Evolutionary conservation across 2,797 vertebrate genomes (phyloP), one percentile per base, ranked within the genome.

Genomic region (Neosilurus hyrtlii): DNA sequence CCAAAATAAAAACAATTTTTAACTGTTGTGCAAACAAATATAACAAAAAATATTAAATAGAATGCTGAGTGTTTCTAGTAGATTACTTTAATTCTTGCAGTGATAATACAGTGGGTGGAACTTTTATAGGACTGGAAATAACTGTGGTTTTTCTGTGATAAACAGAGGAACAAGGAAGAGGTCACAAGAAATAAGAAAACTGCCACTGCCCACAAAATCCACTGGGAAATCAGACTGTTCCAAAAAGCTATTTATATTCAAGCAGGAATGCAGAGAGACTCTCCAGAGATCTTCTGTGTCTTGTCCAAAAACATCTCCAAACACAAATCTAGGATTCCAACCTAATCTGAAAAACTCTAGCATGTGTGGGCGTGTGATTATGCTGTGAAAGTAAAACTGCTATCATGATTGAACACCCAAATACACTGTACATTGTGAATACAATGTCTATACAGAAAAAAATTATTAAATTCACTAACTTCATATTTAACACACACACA

Each of bases 241-340:
- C 80, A 61, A 81, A 52, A 51, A 75, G 56, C 72, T 81, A 81
- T 84, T 84, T 80, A 81, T 81, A 84, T 70, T 72, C 49, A 35
- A 67, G 71, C 35, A 77, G 80, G 81, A 85, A 86, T 82, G 76
- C 70, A 77, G 56, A 81, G 1, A 57, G 30, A 35, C 10, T 71
- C 26, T 84, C 83, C 80, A 84, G 75, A 82, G 72, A 26, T 16
- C 22, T 54, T 72, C 70, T 37, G 16, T 75, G 73, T 74, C 61
- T 51, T 66, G 81, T 56, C 63, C 63, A 79, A 79, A 79, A 56
- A 79, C 63, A 75, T 75, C 30, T 54, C 73, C 18, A 59, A 75
- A 37, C 26, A 75, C 54, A 59, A 75, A 75, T 74, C 52, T 22
- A 57, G 56, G 22, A 37, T 22, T 43, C 35, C 66, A 61, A 49